Evolutionary conservation across 2,797 vertebrate species (phyloP).

Genomic region (Staurois parvus): DNA sequence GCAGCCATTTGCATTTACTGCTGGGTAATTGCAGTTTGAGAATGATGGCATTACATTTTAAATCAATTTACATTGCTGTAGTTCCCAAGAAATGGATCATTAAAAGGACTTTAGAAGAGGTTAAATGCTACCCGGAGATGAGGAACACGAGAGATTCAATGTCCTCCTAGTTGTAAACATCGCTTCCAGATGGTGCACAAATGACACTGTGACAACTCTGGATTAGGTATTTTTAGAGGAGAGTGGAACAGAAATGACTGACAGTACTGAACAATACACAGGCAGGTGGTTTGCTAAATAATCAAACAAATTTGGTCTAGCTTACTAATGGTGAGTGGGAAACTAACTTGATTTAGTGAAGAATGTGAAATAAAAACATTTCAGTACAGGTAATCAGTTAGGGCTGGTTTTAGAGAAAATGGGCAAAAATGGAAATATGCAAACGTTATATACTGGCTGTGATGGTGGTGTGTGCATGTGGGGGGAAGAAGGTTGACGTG

Average conservation of each 20-base stretch:
- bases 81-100: slow-evolving; percentile 31
- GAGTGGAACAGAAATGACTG: slow-evolving; percentile 40
- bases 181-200: slow-evolving; percentile 52
- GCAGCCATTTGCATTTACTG: slow-evolving; percentile 1
- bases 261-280: slow-evolving; percentile 19
- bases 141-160: slow-evolving; percentile 14
- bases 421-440: too few relatives aligned
- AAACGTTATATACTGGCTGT: too few relatives aligned
- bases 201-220: slow-evolving; percentile 37
- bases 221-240: slow-evolving; percentile 50
- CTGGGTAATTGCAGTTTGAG: not conserved
- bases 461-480: too few relatives aligned
- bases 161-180: slow-evolving; percentile 41
- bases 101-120: slow-evolving; percentile 46
- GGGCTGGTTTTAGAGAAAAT: not conserved
- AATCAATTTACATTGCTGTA: slow-evolving; percentile 16
- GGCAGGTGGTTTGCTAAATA: slow-evolving; percentile 44
- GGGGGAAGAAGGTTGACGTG: too few relatives aligned
- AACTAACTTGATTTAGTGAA: slow-evolving; percentile 4
- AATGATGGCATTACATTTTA: slow-evolving; percentile 18
- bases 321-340: slow-evolving; percentile 5
- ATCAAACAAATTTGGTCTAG: not conserved
- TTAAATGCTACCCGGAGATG: slow-evolving; percentile 35
- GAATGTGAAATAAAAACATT: slow-evolving; percentile 16
- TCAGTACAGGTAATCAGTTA: slow-evolving; percentile 2